Conservation (phyloP, 2,113 vertebrate genomes). For the Poeciliopsis occidentalis region DNA sequence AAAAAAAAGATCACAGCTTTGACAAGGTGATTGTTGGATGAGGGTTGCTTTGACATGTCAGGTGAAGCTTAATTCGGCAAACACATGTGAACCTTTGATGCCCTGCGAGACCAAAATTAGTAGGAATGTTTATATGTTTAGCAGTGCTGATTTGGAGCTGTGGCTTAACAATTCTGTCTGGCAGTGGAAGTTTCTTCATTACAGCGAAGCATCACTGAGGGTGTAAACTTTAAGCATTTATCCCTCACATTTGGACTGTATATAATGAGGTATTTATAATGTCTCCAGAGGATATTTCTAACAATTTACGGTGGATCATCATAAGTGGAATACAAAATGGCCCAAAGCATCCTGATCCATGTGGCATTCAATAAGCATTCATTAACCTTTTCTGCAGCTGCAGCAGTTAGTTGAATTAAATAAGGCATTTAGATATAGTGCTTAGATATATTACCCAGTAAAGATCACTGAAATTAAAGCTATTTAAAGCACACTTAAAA, state of each 20-base stretch:
- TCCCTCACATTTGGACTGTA: conserved; percentile 43
- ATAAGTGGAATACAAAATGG: conserved; percentile 71
- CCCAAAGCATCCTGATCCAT: conserved; percentile 51
- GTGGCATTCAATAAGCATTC: conserved; percentile 77
- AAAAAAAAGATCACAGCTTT: conserved; percentile 66
- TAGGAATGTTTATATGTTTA: neutral
- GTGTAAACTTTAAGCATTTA: conserved; percentile 45
- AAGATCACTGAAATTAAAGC: conserved; percentile 18
- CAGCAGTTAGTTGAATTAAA: conserved; percentile 61
- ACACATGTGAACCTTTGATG: conserved; percentile 22
- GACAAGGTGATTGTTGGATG: conserved; percentile 72
- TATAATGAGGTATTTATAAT: conserved; percentile 67
- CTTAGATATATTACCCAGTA: conserved; percentile 46
- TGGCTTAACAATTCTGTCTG: conserved; percentile 10
- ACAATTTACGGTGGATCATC: conserved; percentile 63
- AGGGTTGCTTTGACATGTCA: conserved; percentile 62
- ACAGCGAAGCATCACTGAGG: neutral
- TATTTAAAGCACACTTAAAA: conserved; percentile 26
- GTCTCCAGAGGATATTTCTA: conserved; percentile 49
- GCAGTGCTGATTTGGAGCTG: conserved; percentile 5
- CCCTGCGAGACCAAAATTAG: conserved; percentile 19
- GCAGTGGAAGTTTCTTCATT: conserved; percentile 12
- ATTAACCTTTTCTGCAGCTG: conserved; percentile 75
- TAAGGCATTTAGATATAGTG: conserved; percentile 26
- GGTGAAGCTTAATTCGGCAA: conserved; percentile 29